A percentile compares a stretch with the other conserved stretches of the same genome.
phyloP scores from a whole-genome alignment of 2,888 invertebrate species.

The Bombylius major region DNA sequence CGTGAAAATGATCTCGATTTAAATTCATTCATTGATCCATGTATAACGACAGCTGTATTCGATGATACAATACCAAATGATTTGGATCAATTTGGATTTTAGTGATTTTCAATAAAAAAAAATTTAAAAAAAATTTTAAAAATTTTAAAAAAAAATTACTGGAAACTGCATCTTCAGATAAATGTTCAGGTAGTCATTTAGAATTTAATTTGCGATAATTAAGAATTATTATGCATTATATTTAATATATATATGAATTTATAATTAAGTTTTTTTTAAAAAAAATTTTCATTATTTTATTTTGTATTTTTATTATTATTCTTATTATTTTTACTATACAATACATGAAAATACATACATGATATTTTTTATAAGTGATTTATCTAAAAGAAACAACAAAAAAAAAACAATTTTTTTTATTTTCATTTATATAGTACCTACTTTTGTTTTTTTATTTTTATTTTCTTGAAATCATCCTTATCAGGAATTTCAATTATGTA shows the following conservation, averaged over 20 bases:
- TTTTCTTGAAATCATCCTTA: too few relatives aligned
- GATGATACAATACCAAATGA: constrained; percentile 4
- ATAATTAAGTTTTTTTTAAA: neutral
- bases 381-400: too few relatives aligned
- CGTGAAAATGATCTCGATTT: constrained; percentile 7
- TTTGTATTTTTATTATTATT: neutral
- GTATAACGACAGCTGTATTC: neutral
- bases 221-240: constrained; percentile 11
- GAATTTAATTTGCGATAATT: constrained; percentile 14
- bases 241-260: constrained; percentile 9
- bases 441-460: too few relatives aligned
- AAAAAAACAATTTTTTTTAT: too few relatives aligned
- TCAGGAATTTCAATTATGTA: too few relatives aligned
- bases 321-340: too few relatives aligned
- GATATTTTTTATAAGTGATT: too few relatives aligned
- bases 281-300: neutral
- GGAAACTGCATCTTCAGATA: constrained; percentile 10
- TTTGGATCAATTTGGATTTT: constrained; percentile 9
- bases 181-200: constrained; percentile 18
- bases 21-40: constrained; percentile 2
- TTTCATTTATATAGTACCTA: too few relatives aligned
- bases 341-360: too few relatives aligned
- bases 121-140: too few relatives aligned
- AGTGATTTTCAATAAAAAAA: constrained; percentile 6
- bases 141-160: neutral